Percentiles rank a stretch among this genome's conserved stretches.
Evolutionary conservation across 2,113 vertebrate species (phyloP).

Genomic region (Ploceus nigricollis): DNA sequence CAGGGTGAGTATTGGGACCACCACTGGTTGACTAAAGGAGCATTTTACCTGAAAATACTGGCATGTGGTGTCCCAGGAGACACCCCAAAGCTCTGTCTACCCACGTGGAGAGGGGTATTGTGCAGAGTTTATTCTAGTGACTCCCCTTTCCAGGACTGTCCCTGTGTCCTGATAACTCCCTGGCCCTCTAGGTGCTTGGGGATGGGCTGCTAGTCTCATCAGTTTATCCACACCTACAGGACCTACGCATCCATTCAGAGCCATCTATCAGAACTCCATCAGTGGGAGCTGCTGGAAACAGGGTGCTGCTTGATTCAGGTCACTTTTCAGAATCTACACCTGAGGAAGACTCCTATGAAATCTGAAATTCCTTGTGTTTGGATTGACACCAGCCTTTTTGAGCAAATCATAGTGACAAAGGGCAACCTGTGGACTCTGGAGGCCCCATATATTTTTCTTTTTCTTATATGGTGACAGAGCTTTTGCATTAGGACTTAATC

Average conservation of each 20-base stretch:
- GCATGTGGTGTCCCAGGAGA: rapidly evolving
- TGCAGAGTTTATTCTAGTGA: neutral
- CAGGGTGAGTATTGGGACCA: rapidly evolving
- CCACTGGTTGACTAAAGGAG: neutral
- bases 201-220: neutral
- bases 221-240: no score
- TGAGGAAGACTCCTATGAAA: neutral
- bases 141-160: neutral
- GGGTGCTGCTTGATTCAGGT: neutral
- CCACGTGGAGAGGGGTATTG: rapidly evolving
- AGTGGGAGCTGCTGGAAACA: neutral
- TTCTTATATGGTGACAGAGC: neutral
- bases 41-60: neutral
- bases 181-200: neutral
- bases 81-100: rapidly evolving
- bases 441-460: neutral
- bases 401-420: neutral
- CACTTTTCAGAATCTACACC: neutral
- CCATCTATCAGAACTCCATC: no score
- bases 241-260: neutral
- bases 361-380: neutral
- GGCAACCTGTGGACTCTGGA: neutral
- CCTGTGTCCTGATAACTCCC: neutral
- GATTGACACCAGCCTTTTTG: neutral
- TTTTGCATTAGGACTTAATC: neutral